Evolutionary conservation across 64 coral and sea anemone species (phyloP), one percentile per base, ranked within the genome.

Genomic region (Trachythela sp.): DNA sequence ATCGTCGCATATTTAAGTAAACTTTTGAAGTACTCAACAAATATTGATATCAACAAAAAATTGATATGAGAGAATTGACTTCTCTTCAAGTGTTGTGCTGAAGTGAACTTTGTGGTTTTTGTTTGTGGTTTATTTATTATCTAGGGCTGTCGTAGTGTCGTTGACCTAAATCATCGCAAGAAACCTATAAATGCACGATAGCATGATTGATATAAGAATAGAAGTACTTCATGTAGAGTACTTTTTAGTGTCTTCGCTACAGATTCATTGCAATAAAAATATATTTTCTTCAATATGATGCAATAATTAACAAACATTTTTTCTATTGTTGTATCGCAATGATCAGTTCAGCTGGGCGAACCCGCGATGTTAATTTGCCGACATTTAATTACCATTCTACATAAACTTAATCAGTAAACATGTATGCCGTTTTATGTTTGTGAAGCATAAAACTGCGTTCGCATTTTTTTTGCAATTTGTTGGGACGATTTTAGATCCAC

Each of bases 361-460:
- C 33, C 15, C 31, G 15, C 30, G 32, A 39, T 39, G 75, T 80
- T 80, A 80, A 80, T 80, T 80, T 80, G 75, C 37, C 10, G 30
- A 80, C 6, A 80, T 80, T 80, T 80, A 80, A 80, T 80, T 80
- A 80, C 75, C 30, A 14, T 80, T 80, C 33, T 39, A 37, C 31
- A 18, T 29, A 15, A 14, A 37, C 20, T 36, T 35, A 80, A 80
- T 37, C 75, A 80, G 75, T 80, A 80, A 80, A 80, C 37, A 80
- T 80, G 20, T 80, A 30, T 35, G 30, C 75, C 15, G 33, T 2
- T 15, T 29, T 39, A 17, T 80, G 20, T 80, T 38, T 36, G 8
- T 80, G 75, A 34, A 80, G 37, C 9, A 35, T 80, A 39, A n/a
- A 80, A 15, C 75, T 37, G 15, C 9, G 4, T 45, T 45, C 42